phyloP scores from a whole-genome alignment of 2,113 vertebrate genomes.

The Rhipidura dahli region DNA sequence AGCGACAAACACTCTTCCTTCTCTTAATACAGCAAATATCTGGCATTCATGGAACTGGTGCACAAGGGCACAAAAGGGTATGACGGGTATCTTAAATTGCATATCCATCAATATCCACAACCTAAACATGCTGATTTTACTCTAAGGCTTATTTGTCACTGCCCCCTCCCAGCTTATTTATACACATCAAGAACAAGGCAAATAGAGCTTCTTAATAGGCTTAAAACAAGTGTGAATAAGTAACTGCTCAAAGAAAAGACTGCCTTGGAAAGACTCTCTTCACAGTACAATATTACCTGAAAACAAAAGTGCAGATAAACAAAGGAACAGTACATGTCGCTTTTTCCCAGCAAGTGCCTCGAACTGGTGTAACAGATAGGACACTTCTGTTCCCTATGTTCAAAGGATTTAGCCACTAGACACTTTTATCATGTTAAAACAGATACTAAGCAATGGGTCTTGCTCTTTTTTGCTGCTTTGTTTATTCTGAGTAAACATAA shows the following conservation, averaged over 20 bases:
- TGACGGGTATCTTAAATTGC: background rate
- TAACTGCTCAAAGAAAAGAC: background rate
- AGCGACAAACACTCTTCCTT: background rate
- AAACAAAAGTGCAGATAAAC: background rate
- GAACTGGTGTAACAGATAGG: background rate
- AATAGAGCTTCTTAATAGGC: background rate
- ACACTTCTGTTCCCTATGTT: background rate
- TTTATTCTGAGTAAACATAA: background rate
- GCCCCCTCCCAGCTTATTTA: background rate
- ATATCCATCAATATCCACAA: background rate
- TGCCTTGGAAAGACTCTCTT: background rate
- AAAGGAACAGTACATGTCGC: background rate
- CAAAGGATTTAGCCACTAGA: background rate
- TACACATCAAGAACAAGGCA: background rate
- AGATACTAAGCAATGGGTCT: background rate
- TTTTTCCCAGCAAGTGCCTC: background rate
- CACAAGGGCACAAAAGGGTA: background rate
- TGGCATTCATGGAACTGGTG: background rate
- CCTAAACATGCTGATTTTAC: background rate
- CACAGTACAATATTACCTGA: background rate
- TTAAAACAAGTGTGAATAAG: background rate
- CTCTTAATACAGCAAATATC: background rate
- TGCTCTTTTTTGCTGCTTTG: background rate
- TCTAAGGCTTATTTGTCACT: background rate
- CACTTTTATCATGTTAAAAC: background rate